These are phyloP conservation scores for Dinocampus coccinellae DNA, from an alignment of 2,888 invertebrate genomes.

Conservation along the genomic window DNA sequence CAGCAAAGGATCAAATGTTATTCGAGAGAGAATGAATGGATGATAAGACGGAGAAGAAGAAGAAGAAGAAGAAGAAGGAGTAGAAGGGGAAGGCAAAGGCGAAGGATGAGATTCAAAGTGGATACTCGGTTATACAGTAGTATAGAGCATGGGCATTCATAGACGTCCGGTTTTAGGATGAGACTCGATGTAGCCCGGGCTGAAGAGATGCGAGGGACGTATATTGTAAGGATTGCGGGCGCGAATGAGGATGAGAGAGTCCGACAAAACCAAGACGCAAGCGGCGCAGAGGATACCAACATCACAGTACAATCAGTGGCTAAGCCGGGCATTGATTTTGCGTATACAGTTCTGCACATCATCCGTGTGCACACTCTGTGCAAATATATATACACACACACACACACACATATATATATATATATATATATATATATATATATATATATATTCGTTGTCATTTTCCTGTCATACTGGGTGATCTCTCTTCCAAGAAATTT, in stretches of 20 bases:
- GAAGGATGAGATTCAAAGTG: background rate
- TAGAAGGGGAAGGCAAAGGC: slow-evolving; percentile 1
- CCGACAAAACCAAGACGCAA: slow-evolving; percentile 50
- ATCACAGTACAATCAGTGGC: slow-evolving; percentile 58
- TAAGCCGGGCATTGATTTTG: slow-evolving; percentile 65
- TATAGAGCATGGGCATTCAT: slow-evolving; percentile 13
- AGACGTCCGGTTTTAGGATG: slow-evolving; percentile 36
- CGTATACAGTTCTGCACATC: slow-evolving; percentile 56
- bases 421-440: background rate
- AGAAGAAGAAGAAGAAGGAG: slow-evolving; percentile 29
- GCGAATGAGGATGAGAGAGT: slow-evolving; percentile 24
- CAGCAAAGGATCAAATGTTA: slow-evolving; percentile 37
- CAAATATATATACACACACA: slow-evolving; percentile 33
- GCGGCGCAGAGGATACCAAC: slow-evolving; percentile 45
- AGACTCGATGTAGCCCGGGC: background rate
- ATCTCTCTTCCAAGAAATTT: slow-evolving; percentile 16
- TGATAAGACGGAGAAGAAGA: too few relatives aligned
- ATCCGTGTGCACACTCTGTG: slow-evolving; percentile 52
- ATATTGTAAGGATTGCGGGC: slow-evolving; percentile 24
- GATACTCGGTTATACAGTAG: slow-evolving; percentile 4
- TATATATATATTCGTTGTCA: background rate
- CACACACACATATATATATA: slow-evolving; percentile 30
- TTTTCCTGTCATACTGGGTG: slow-evolving; percentile 39
- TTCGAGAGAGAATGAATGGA: slow-evolving; percentile 18
- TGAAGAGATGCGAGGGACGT: background rate